Percentiles rank a stretch among this genome's conserved stretches.
Conservation (phyloP, 2,113 vertebrate species). For the Tinamus guttatus region DNA sequence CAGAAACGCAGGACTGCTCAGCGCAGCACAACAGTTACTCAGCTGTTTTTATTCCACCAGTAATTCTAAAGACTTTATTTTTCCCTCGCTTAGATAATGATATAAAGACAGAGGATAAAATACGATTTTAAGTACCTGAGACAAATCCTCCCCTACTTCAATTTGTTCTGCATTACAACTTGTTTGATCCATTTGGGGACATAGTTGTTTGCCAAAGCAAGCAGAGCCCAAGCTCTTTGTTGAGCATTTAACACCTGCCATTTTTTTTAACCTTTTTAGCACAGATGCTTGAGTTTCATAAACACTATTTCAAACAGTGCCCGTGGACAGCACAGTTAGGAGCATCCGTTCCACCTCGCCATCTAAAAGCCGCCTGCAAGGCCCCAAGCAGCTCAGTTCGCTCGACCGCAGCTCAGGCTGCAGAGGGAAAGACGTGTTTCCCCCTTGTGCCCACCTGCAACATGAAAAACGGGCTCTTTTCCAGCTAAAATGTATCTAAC, state of each 20-base stretch:
- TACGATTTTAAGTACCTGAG: slow-evolving; percentile 61
- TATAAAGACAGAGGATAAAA: slow-evolving; percentile 62
- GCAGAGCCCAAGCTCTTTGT: slow-evolving; percentile 47
- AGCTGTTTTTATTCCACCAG: not conserved
- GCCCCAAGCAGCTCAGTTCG: not conserved
- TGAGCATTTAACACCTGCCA: slow-evolving; percentile 34
- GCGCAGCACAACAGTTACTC: not conserved
- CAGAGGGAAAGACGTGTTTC: not conserved
- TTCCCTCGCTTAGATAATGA: not conserved
- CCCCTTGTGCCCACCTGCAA: not conserved
- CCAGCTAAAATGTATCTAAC: not conserved
- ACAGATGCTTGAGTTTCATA: not conserved
- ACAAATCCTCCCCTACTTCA: slow-evolving; percentile 70
- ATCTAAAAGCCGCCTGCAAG: not conserved
- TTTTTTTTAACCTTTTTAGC: slow-evolving; percentile 42
- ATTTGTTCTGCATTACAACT: slow-evolving; percentile 73
- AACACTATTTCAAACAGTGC: not conserved
- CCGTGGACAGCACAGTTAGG: not conserved
- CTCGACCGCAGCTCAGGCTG: not conserved
- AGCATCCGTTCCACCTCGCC: not conserved
- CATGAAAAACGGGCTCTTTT: not conserved
- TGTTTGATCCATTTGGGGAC: slow-evolving; percentile 72
- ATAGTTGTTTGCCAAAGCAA: slow-evolving; percentile 75
- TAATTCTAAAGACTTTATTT: slow-evolving; percentile 19
- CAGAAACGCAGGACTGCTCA: not conserved